Conservation (phyloP, 2,888 invertebrate species). For the Mechanitis mazaeus region DNA sequence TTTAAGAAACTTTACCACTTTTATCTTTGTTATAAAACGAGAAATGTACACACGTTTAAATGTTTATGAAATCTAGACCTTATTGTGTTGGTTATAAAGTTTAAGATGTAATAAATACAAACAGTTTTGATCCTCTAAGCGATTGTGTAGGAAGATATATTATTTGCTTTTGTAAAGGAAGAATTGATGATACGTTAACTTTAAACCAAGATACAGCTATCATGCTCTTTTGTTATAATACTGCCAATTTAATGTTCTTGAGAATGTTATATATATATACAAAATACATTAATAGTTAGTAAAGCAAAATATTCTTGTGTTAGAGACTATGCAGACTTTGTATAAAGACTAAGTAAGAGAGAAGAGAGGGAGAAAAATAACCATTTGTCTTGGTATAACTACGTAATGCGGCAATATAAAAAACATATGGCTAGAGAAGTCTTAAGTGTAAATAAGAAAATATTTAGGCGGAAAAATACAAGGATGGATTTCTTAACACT, state of each 20-base stretch:
- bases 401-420: too few relatives aligned
- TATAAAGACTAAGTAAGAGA: too few relatives aligned
- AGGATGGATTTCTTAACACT: too few relatives aligned
- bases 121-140: slow-evolving; percentile 7
- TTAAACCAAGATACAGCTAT: slow-evolving; percentile 18
- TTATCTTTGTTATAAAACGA: slow-evolving; percentile 8
- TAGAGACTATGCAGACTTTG: too few relatives aligned
- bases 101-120: slow-evolving; percentile 3
- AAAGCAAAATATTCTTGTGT: too few relatives aligned
- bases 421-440: too few relatives aligned
- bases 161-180: slow-evolving; percentile 27
- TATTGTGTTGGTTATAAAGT: not conserved
- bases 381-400: too few relatives aligned
- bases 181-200: slow-evolving; percentile 30
- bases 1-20: slow-evolving; percentile 9
- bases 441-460: too few relatives aligned
- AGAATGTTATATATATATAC: not conserved
- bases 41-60: not conserved
- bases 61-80: slow-evolving; percentile 1
- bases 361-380: too few relatives aligned
- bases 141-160: slow-evolving; percentile 23
- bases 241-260: not conserved
- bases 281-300: too few relatives aligned
- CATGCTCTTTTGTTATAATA: slow-evolving; percentile 10
- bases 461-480: too few relatives aligned